Conservation (phyloP, 2,113 vertebrate genomes). For the Rana temporaria region DNA sequence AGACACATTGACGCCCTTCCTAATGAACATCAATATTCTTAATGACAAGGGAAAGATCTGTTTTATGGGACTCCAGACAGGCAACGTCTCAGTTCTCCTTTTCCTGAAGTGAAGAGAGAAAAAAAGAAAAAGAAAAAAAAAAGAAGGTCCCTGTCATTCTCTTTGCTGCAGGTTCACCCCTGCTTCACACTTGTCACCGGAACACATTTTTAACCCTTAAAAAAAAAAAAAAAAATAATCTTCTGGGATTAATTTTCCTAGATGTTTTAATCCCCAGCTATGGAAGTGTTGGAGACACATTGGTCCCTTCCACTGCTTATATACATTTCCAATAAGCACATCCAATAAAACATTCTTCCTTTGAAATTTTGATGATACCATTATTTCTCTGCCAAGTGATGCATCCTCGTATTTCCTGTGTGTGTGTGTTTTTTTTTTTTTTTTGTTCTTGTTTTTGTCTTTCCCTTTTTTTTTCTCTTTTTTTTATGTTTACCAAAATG, state of each 20-base stretch:
- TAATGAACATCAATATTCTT: slow-evolving; percentile 93
- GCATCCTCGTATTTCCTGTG: slow-evolving; percentile 58
- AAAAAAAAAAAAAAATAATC: not conserved
- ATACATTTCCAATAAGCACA: slow-evolving; percentile 58
- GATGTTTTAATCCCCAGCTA: not conserved
- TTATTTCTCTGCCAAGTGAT: slow-evolving; percentile 63
- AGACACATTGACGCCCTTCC: slow-evolving; percentile 94
- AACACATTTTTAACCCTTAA: slow-evolving; percentile 17
- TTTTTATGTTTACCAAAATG: slow-evolving; percentile 10
- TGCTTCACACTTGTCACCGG: not conserved
- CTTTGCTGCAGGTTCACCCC: slow-evolving; percentile 8
- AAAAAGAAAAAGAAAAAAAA: slow-evolving; percentile 18
- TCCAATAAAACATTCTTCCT: slow-evolving; percentile 61
- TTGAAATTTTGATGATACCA: slow-evolving; percentile 60
- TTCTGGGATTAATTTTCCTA: not conserved
- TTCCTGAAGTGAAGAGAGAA: slow-evolving; percentile 13
- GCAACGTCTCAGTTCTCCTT: slow-evolving; percentile 64
- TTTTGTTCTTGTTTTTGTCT: not conserved
- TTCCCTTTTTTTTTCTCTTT: slow-evolving; percentile 43
- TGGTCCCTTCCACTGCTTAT: slow-evolving; percentile 3
- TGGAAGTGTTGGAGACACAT: not conserved
- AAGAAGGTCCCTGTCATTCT: slow-evolving; percentile 12
- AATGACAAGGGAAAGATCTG: slow-evolving; percentile 88
- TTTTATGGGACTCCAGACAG: slow-evolving; percentile 80
- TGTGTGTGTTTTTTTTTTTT: not conserved